phyloP scores from a whole-genome alignment of 2,888 invertebrate genomes.

The Choreutis nemorana region DNA sequence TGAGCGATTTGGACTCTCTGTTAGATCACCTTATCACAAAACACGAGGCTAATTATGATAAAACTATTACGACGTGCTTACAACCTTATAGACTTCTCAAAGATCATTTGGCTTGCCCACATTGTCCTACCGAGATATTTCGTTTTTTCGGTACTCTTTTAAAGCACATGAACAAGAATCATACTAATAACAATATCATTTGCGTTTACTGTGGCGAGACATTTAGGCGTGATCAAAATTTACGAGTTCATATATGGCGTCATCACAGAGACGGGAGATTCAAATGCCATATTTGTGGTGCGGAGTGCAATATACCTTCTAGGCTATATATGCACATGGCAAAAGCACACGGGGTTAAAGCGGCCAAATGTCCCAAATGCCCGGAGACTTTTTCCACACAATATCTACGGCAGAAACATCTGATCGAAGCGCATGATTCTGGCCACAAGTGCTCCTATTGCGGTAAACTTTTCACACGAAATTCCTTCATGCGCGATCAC shows the following conservation, averaged over 20 bases:
- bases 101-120: slow-evolving; percentile 49
- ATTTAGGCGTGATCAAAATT: slow-evolving; percentile 49
- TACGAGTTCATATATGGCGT: slow-evolving; percentile 52
- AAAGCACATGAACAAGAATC: slow-evolving; percentile 51
- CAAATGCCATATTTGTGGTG: slow-evolving; percentile 43
- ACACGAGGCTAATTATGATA: slow-evolving; percentile 50
- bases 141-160: slow-evolving; percentile 51
- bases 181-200: slow-evolving; percentile 53
- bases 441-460: slow-evolving; percentile 54
- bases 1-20: slow-evolving; percentile 34
- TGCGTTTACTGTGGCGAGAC: slow-evolving; percentile 55
- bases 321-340: slow-evolving; percentile 59
- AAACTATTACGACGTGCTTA: slow-evolving; percentile 43
- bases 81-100: slow-evolving; percentile 47
- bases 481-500: slow-evolving; percentile 51
- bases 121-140: slow-evolving; percentile 43
- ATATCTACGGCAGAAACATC: slow-evolving; percentile 58
- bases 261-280: slow-evolving; percentile 51
- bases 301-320: slow-evolving; percentile 52
- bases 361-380: slow-evolving; percentile 52
- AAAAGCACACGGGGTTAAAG: slow-evolving; percentile 45
- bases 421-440: slow-evolving; percentile 56
- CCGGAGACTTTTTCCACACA: slow-evolving; percentile 56
- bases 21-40: slow-evolving; percentile 45
- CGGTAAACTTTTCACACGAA: slow-evolving; percentile 43